Conservation (phyloP, 2,113 vertebrate genomes). For the Talpa occidentalis region DNA sequence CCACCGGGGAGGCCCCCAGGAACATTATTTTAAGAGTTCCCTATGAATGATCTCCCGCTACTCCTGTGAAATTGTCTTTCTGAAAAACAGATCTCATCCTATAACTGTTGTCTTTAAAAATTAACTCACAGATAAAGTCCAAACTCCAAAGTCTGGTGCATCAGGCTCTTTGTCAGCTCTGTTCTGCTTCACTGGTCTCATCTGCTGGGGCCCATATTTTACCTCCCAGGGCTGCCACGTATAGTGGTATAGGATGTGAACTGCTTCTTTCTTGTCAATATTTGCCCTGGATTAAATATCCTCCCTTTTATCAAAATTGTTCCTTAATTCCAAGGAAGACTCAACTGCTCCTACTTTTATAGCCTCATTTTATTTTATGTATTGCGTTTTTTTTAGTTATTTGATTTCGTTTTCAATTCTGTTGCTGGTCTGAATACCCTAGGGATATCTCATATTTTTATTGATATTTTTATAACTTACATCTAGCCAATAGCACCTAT, state of each 20-base stretch:
- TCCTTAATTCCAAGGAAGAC: conserved; percentile 8
- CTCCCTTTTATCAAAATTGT: not conserved
- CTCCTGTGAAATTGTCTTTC: not conserved
- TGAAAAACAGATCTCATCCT: not conserved
- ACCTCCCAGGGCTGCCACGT: not conserved
- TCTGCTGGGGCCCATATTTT: not conserved
- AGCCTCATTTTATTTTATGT: not conserved
- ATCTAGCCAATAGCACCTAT: not conserved
- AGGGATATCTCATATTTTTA: not conserved
- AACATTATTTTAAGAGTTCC: not conserved
- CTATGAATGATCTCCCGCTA: not conserved
- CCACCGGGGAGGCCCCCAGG: accelerated
- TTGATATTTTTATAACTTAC: not conserved
- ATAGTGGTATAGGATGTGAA: not conserved
- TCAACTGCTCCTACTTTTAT: not conserved
- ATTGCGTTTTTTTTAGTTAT: not conserved
- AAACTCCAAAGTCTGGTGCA: not conserved
- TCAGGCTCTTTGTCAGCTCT: not conserved
- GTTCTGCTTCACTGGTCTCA: not conserved
- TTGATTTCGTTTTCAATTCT: not conserved
- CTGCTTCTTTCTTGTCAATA: not conserved
- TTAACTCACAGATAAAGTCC: not conserved
- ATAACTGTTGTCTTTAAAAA: not conserved
- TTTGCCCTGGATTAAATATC: not conserved
- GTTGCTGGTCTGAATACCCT: not conserved